These are phyloP conservation scores for Athalia rosae DNA, from an alignment of 2,888 invertebrate species.

Conservation along the genomic window DNA sequence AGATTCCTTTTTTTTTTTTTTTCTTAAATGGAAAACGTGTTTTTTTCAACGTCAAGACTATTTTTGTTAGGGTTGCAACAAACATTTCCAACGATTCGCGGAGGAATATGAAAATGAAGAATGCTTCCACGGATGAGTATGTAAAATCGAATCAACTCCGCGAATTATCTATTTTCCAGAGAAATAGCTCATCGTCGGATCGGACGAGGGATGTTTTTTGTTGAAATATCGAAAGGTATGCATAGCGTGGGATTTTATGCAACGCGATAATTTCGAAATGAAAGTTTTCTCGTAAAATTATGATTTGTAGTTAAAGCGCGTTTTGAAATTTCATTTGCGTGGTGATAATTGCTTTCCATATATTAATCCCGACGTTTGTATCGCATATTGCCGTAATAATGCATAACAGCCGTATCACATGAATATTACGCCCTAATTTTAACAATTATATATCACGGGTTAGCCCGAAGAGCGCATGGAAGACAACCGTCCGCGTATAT, in stretches of 20 bases:
- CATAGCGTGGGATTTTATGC: not conserved
- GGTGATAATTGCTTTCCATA: slow-evolving; percentile 38
- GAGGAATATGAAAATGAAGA: no score
- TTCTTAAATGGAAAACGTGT: not conserved
- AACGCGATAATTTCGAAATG: not conserved
- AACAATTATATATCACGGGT: not conserved
- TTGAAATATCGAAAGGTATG: no score
- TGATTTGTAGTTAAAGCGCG: slow-evolving; percentile 23
- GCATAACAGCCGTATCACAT: slow-evolving; percentile 7
- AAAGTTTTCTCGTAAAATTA: slow-evolving; percentile 2
- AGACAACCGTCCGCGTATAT: not conserved
- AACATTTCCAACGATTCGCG: no score
- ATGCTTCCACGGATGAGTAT: no score
- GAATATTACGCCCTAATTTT: slow-evolving; percentile 34
- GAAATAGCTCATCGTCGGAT: no score
- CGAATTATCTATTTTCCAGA: no score
- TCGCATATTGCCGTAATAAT: not conserved
- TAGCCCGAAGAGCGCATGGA: no score
- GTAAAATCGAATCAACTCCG: no score
- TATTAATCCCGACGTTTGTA: slow-evolving; percentile 40
- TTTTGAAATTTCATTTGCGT: slow-evolving; percentile 36
- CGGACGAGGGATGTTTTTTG: no score
- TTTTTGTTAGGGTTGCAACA: no score
- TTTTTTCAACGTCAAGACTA: no score
- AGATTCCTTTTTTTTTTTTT: not conserved